A percentile compares a stretch with the other conserved stretches of the same genome.
Evolutionary conservation across 2,888 invertebrate genomes (phyloP).

Genomic region (Nudaria mundana): DNA sequence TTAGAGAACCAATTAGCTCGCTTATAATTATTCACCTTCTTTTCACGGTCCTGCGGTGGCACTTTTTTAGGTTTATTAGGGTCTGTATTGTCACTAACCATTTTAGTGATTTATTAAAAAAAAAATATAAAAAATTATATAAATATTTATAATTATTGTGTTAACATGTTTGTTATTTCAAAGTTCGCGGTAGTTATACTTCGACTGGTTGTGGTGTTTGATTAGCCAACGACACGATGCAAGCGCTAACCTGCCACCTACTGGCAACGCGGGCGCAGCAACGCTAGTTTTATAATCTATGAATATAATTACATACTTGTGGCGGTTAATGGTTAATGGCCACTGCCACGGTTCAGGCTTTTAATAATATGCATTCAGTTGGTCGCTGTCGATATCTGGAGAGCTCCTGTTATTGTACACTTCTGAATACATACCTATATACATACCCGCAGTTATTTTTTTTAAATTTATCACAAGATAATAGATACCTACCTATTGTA

Average conservation of each 20-base stretch:
- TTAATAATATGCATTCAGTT: no score
- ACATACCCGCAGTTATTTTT: no score
- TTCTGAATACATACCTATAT: no score
- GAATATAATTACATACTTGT: conserved; percentile 1
- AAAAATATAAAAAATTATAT: conserved; percentile 5
- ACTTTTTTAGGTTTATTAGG: conserved; percentile 65
- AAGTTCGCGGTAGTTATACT: conserved; percentile 45
- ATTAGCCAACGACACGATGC: conserved; percentile 58
- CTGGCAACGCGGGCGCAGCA: conserved; percentile 60
- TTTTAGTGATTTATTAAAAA: conserved; percentile 39
- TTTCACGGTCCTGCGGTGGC: conserved; percentile 70
- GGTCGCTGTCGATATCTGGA: no score
- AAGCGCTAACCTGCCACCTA: conserved; percentile 62
- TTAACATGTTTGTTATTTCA: conserved; percentile 48
- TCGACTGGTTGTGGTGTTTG: conserved; percentile 52
- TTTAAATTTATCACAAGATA: no score
- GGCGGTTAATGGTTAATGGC: conserved; percentile 5
- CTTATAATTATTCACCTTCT: conserved; percentile 70
- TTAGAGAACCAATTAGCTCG: conserved; percentile 67
- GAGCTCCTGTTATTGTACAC: no score
- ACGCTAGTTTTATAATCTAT: conserved; percentile 25
- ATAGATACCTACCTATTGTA: no score
- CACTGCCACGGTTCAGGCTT: conserved; percentile 22
- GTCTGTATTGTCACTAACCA: conserved; percentile 76
- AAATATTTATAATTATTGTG: conserved; percentile 11